Conservation (phyloP, 64 coral and sea anemone species). For the Stichodactyla helianthus region DNA sequence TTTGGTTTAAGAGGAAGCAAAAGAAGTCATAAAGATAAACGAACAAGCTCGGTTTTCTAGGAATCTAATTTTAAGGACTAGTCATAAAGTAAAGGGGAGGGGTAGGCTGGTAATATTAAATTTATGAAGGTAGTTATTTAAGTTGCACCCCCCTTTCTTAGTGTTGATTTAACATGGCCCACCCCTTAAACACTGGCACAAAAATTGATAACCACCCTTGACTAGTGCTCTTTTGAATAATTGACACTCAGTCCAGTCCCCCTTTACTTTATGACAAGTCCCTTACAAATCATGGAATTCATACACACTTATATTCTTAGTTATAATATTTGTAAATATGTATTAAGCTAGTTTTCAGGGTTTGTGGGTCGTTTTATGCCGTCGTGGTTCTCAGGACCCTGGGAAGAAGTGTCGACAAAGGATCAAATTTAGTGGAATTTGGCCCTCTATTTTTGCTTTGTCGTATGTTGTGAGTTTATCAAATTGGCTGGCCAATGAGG, state of each 20-base stretch:
- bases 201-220: too few relatives aligned
- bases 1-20: slow-evolving; percentile 81
- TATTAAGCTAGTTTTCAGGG: background rate
- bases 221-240: too few relatives aligned
- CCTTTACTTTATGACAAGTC: too few relatives aligned
- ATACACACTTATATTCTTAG: too few relatives aligned
- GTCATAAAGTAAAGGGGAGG: too few relatives aligned
- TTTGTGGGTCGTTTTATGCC: background rate
- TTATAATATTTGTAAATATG: background rate
- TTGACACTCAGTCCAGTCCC: too few relatives aligned
- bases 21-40: slow-evolving; percentile 75
- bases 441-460: background rate
- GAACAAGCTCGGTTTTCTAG: slow-evolving; percentile 73
- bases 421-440: background rate
- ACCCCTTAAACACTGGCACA: too few relatives aligned
- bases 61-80: background rate
- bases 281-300: background rate
- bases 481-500: slow-evolving; percentile 1
- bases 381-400: background rate
- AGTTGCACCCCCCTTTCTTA: too few relatives aligned
- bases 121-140: too few relatives aligned
- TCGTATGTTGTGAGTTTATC: background rate
- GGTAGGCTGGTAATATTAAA: too few relatives aligned
- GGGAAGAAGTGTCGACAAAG: background rate
- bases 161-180: too few relatives aligned